These are phyloP conservation scores for Nymphalis polychloros DNA, from an alignment of 2,888 invertebrate species.

Conservation along the genomic window DNA sequence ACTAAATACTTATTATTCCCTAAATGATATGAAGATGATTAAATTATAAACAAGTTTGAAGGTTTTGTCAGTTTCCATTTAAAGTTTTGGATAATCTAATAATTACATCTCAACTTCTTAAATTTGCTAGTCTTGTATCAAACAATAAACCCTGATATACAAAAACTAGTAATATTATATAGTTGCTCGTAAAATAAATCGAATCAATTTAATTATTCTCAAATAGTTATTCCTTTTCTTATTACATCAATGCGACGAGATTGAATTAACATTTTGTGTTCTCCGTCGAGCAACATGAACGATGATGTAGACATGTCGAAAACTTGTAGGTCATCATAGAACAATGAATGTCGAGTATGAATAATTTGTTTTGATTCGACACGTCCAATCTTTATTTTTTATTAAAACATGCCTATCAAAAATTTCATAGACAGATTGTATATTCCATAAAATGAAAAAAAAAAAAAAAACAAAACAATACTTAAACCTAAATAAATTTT, in stretches of 20 bases:
- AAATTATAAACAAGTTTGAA: too few species aligned
- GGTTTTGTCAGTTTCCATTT: too few species aligned
- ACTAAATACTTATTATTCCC: too few species aligned
- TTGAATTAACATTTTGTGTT: constrained; percentile 67
- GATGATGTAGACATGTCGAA: constrained; percentile 60
- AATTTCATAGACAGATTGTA: constrained; percentile 2
- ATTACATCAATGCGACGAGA: constrained; percentile 64
- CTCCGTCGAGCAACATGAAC: constrained; percentile 55
- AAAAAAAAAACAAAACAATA: constrained; percentile 21
- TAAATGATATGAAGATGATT: too few species aligned
- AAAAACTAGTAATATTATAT: too few species aligned
- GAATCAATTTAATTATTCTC: constrained; percentile 2
- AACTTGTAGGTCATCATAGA: constrained; percentile 65
- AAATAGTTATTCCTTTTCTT: constrained; percentile 43
- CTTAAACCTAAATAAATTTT: constrained; percentile 50
- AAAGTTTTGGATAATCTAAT: too few species aligned
- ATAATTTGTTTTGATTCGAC: constrained; percentile 58
- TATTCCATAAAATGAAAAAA: constrained; percentile 8
- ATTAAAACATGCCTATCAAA: constrained; percentile 35
- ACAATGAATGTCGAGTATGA: constrained; percentile 60
- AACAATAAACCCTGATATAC: too few species aligned
- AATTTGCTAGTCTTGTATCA: too few species aligned
- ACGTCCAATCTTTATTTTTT: constrained; percentile 43
- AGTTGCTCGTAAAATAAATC: too few species aligned
- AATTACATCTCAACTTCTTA: too few species aligned